Evolutionary conservation across 2,797 vertebrate species (phyloP).

Genomic region (Lophotriccus pileatus): DNA sequence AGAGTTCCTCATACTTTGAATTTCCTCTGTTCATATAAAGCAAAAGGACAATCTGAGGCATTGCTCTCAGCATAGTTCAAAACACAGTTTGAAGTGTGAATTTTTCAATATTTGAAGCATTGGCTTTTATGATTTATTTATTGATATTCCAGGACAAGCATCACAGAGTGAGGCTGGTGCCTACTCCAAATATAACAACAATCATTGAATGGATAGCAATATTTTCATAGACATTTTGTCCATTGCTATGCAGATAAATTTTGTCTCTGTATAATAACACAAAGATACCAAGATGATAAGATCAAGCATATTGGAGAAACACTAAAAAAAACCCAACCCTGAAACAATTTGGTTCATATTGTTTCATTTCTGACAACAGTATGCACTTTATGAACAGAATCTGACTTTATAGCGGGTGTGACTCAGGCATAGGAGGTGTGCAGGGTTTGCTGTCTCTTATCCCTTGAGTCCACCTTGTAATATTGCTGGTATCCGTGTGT

Average conservation of each 20-base stretch:
- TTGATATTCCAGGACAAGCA: slow-evolving; percentile 61
- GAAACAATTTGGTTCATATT: slow-evolving; percentile 7
- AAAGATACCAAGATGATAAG: not conserved
- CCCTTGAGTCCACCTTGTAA: slow-evolving; percentile 72
- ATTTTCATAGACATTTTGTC: not conserved
- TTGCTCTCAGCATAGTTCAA: slow-evolving; percentile 55
- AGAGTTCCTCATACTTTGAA: slow-evolving; percentile 52
- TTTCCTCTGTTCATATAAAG: slow-evolving; percentile 53
- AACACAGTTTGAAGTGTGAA: slow-evolving; percentile 62
- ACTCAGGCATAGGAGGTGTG: slow-evolving; percentile 55
- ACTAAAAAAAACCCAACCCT: not conserved
- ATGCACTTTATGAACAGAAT: slow-evolving; percentile 23
- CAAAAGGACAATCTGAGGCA: slow-evolving; percentile 56
- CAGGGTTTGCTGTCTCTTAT: slow-evolving; percentile 64
- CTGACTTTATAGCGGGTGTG: slow-evolving; percentile 38
- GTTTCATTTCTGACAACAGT: slow-evolving; percentile 28
- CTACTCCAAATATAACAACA: slow-evolving; percentile 33
- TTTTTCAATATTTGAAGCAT: slow-evolving; percentile 67
- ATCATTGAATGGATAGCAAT: not conserved
- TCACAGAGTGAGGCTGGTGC: not conserved
- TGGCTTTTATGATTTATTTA: slow-evolving; percentile 71
- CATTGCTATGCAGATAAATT: slow-evolving; percentile 1
- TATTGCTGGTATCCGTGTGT: slow-evolving; percentile 77
- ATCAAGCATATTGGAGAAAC: not conserved
- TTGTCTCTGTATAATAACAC: not conserved